A percentile compares a stretch with the other conserved stretches of the same genome.
These are phyloP conservation scores for Papilio protenor DNA, from an alignment of 2,888 invertebrate genomes.

Conservation along the genomic window DNA sequence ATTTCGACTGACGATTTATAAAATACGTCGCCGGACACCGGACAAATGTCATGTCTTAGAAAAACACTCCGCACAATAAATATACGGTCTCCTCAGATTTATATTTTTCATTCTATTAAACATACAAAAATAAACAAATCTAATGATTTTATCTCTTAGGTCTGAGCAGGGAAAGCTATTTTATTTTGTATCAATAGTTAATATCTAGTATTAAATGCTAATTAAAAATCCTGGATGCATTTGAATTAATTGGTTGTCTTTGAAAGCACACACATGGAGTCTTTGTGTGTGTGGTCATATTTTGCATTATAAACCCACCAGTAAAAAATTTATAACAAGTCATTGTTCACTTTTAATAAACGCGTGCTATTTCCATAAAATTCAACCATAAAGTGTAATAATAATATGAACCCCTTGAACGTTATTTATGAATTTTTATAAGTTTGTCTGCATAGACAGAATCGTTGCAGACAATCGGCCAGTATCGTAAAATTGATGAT, in stretches of 20 bases:
- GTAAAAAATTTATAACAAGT: not conserved
- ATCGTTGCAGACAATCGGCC: slow-evolving; percentile 29
- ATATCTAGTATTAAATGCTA: not conserved
- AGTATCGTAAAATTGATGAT: slow-evolving; percentile 31
- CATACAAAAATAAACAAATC: slow-evolving; percentile 12
- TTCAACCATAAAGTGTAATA: slow-evolving; percentile 18
- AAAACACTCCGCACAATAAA: slow-evolving; percentile 18
- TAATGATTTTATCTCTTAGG: not conserved
- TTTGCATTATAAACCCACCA: not conserved
- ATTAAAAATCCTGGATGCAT: not conserved
- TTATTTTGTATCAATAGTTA: not conserved
- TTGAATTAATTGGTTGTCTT: not conserved
- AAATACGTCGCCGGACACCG: not conserved
- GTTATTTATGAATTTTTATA: slow-evolving; percentile 30
- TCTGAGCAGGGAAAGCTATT: not conserved
- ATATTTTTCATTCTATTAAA: not conserved
- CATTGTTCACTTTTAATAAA: slow-evolving; percentile 10
- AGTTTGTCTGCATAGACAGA: slow-evolving; percentile 23
- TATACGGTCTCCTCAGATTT: slow-evolving; percentile 1
- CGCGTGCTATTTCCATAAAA: slow-evolving; percentile 19
- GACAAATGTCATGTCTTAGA: slow-evolving; percentile 23
- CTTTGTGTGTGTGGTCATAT: not conserved
- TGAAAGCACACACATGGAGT: not conserved
- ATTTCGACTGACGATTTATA: slow-evolving; percentile 13
- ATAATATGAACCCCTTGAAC: slow-evolving; percentile 9